Evolutionary conservation across 1,140 invertebrate genomes (phyloP), one percentile per base, ranked within the genome.

Genomic region (Drosophila willistoni): DNA sequence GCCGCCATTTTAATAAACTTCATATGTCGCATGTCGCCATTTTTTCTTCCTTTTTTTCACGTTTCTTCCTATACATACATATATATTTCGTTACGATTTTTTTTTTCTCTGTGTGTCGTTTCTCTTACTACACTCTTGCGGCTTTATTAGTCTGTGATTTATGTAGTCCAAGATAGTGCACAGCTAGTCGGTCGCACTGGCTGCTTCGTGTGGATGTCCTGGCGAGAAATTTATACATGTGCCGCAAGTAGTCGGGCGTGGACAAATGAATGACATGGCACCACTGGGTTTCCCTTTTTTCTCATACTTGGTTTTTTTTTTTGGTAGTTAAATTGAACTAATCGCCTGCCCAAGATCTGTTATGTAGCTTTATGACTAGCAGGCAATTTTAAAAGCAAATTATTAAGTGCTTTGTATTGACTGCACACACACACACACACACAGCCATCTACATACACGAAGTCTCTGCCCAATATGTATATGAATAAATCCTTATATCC

Each of bases 61-160:
- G 62, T 72, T 86, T 66, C 71, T 65, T 77, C 60, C 70, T 76
- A 51, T 51, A 51, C 75, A 51, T 51, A 51, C 19, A 51, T 51
- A 51, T 51, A 51, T 68, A 61, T 47, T 56, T 55, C 29, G 39
- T 66, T 25, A 25, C 22, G n/a, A n/a, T 64, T 67, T 22, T 39
- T 67, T 75, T 55, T 61, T 36, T 57, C 29, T 54, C 7, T 34
- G 42, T 51, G 68, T 75, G 62, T 44, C 42, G 54, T 75, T 55
- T 44, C 47, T 67, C 66, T 19, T 76, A 67, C 73, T 75, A 83
- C 71, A 84, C 85, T 90, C 84, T 90, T 89, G 84, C 81, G 84
- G 84, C 84, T 89, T 89, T 89, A 89, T 89, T 89, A 89, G 84
- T 89, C 84, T 71, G 84, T 89, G 84, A 89, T 89, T 89, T 89